phyloP scores from a whole-genome alignment of 2,888 invertebrate genomes.

The Acrobasis consociella region DNA sequence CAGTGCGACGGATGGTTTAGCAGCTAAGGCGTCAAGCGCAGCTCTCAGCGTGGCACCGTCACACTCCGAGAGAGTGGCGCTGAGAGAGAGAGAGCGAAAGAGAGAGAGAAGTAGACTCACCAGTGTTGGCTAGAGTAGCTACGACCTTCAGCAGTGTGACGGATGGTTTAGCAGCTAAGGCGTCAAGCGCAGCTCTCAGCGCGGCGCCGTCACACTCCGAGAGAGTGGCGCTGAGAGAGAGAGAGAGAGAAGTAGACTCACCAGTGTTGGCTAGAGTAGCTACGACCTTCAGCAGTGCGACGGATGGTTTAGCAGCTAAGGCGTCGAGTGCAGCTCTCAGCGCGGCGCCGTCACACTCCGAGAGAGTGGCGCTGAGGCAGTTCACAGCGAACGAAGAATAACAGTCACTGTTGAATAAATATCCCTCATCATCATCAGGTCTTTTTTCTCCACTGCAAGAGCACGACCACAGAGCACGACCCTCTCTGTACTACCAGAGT shows the following conservation, averaged over 20 bases:
- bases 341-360: constrained; percentile 29
- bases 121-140: background rate
- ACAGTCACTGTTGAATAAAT: constrained; percentile 31
- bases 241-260: constrained; percentile 11
- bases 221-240: no score
- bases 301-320: constrained; percentile 38
- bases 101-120: background rate
- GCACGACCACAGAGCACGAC: no score
- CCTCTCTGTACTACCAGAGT: no score
- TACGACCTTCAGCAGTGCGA: constrained; percentile 42
- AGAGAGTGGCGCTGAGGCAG: constrained; percentile 39
- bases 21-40: no score
- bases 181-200: background rate
- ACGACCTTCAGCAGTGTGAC: background rate
- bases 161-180: background rate
- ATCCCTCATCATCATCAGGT: no score
- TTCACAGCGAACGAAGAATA: constrained; percentile 36
- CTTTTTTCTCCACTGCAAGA: no score
- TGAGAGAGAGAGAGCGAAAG: no score
- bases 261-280: constrained; percentile 45
- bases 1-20: no score
- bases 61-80: no score
- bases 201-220: background rate
- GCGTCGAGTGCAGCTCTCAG: constrained; percentile 49
- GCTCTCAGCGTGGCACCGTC: no score